Conservation (phyloP, 64 coral and sea anemone genomes). For the Montipora foliosa region DNA sequence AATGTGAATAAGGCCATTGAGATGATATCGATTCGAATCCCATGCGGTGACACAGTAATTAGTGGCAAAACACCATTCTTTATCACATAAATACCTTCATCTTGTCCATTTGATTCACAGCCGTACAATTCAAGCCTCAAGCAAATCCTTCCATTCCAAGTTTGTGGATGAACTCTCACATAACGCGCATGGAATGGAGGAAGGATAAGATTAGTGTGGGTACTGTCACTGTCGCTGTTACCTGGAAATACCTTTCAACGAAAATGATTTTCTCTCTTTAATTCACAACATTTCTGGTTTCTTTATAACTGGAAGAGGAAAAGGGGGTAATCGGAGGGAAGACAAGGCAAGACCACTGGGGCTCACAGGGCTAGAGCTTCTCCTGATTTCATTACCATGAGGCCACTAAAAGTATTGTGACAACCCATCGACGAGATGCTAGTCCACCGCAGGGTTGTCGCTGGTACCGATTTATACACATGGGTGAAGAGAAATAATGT, state of each 20-base stretch:
- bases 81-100: constrained; percentile 69
- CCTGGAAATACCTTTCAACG: constrained; percentile 74
- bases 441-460: too few relatives aligned
- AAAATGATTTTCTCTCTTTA: neutral
- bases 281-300: neutral
- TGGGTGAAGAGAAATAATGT: too few relatives aligned
- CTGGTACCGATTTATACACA: too few relatives aligned
- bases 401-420: too few relatives aligned
- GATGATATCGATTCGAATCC: neutral
- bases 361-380: too few relatives aligned
- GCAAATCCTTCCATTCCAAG: constrained; percentile 80
- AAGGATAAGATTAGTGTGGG: constrained; percentile 71
- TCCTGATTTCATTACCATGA: too few relatives aligned
- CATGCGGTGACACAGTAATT: too few relatives aligned
- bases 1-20: neutral
- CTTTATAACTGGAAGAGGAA: neutral
- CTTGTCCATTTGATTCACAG: constrained; percentile 89
- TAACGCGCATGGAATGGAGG: constrained; percentile 90
- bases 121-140: constrained; percentile 90
- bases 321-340: neutral
- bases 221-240: constrained; percentile 65
- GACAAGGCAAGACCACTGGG: too few relatives aligned
- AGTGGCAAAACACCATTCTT: too few relatives aligned
- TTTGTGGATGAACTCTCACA: constrained; percentile 82
- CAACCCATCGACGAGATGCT: too few relatives aligned